Evolutionary conservation across 1,140 invertebrate species (phyloP).

Genomic region (Tetraneura akinire): DNA sequence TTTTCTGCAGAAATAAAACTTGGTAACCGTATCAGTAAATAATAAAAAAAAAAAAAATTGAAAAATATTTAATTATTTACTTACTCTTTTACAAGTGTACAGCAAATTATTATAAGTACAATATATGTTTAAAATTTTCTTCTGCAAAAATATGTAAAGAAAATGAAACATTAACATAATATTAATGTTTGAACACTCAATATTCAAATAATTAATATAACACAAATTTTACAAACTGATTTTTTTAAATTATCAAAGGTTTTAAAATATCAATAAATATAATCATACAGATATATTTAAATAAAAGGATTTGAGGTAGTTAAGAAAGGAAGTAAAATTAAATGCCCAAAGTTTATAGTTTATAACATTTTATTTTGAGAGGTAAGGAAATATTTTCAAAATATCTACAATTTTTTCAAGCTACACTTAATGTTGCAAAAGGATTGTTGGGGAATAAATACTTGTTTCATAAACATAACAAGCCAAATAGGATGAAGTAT

Average conservation of each 20-base stretch:
- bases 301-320: constrained; percentile 34
- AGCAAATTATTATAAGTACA: constrained; percentile 39
- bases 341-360: neutral
- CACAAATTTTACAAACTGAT: neutral
- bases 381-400: neutral
- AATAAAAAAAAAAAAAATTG: constrained; percentile 7
- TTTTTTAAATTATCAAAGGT: neutral
- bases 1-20: constrained; percentile 35
- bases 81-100: constrained; percentile 19
- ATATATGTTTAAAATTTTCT: neutral
- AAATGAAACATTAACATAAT: neutral
- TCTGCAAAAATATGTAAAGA: neutral
- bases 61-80: constrained; percentile 30
- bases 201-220: constrained; percentile 21
- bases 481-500: constrained; percentile 26
- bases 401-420: neutral
- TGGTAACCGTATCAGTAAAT: constrained; percentile 34
- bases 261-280: constrained; percentile 18
- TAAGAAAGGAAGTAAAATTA: constrained; percentile 3
- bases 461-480: constrained; percentile 30
- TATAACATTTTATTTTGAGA: neutral
- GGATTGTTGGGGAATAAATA: neutral
- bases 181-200: constrained; percentile 21
- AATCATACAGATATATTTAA: neutral
- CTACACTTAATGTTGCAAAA: neutral